Percentiles rank a stretch among this genome's conserved stretches.
phyloP scores from a whole-genome alignment of 2,888 invertebrate species.

The Erynnis tages region DNA sequence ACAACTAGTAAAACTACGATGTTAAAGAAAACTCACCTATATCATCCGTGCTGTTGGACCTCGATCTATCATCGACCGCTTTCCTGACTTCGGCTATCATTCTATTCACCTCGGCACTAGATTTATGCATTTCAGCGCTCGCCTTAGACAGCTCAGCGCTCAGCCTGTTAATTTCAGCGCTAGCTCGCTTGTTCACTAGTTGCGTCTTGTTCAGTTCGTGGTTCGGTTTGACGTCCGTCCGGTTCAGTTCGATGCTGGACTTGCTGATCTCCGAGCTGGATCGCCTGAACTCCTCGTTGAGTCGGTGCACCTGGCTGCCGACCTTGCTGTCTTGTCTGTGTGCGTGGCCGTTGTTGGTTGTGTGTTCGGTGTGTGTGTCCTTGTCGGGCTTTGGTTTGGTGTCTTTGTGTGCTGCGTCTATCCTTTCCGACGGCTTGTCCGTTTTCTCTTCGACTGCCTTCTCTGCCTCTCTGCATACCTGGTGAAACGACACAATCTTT shows the following conservation, averaged over 20 bases:
- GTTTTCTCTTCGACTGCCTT: constrained; percentile 66
- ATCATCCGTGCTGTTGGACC: constrained; percentile 30
- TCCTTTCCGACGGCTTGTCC: constrained; percentile 39
- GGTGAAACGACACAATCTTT: too few species aligned
- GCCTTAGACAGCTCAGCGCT: constrained; percentile 33
- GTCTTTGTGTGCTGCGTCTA: constrained; percentile 38
- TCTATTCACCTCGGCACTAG: constrained; percentile 22
- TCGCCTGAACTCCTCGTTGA: constrained; percentile 18
- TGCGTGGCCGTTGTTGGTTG: constrained; percentile 26
- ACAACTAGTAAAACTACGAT: too few species aligned
- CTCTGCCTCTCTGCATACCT: constrained; percentile 74
- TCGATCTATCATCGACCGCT: constrained; percentile 28
- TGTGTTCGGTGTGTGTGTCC: constrained; percentile 33
- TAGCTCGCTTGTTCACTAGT: constrained; percentile 10
- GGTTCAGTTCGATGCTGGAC: constrained; percentile 19
- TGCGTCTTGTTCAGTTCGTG: constrained; percentile 34
- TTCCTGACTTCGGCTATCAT: constrained; percentile 29
- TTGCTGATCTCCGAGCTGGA: constrained; percentile 16
- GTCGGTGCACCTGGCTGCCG: constrained; percentile 31
- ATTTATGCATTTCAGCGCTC: constrained; percentile 30
- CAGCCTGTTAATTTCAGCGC: constrained; percentile 31
- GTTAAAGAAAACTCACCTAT: too few species aligned
- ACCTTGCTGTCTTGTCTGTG: constrained; percentile 30
- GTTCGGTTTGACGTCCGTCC: constrained; percentile 28
- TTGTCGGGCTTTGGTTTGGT: constrained; percentile 44